A percentile compares a stretch with the other conserved stretches of the same genome.
These are phyloP conservation scores for Anas platyrhynchos DNA, from an alignment of 2,113 vertebrate species.

Conservation along the genomic window DNA sequence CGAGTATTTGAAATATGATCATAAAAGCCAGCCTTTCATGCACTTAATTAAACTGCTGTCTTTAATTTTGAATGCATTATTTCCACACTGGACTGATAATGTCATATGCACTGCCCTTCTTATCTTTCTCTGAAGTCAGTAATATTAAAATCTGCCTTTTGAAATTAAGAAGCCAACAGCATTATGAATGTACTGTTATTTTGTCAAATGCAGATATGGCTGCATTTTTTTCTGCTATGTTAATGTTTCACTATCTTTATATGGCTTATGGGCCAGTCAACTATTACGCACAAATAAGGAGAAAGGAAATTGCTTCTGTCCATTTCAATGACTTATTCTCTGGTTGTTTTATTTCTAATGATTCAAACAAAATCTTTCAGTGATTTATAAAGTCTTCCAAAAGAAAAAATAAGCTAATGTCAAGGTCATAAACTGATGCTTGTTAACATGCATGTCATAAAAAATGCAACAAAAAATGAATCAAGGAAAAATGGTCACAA, in stretches of 20 bases:
- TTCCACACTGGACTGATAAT: conserved; percentile 70
- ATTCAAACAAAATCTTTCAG: neutral
- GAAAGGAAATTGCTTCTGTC: conserved; percentile 52
- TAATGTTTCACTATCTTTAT: neutral
- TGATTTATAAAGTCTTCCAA: conserved; percentile 40
- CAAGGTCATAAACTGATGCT: conserved; percentile 53
- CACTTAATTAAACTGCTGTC: conserved; percentile 79
- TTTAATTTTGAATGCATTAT: conserved; percentile 74
- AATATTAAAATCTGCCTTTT: conserved; percentile 67
- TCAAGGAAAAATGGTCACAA: neutral
- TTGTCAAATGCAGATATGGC: neutral
- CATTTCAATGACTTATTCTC: conserved; percentile 18
- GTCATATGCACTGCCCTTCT: conserved; percentile 57
- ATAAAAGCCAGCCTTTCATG: conserved; percentile 75
- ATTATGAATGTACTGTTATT: conserved; percentile 22
- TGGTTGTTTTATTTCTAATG: conserved; percentile 17
- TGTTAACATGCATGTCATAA: conserved; percentile 25
- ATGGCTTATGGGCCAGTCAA: neutral
- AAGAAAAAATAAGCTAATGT: conserved; percentile 59
- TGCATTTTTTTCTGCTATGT: neutral
- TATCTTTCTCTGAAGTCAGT: conserved; percentile 69
- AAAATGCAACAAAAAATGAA: neutral
- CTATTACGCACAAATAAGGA: neutral
- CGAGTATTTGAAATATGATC: conserved; percentile 74
- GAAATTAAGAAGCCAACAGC: conserved; percentile 54